Conservation (phyloP, 2,888 invertebrate genomes). For the Campopleginae sp. region DNA sequence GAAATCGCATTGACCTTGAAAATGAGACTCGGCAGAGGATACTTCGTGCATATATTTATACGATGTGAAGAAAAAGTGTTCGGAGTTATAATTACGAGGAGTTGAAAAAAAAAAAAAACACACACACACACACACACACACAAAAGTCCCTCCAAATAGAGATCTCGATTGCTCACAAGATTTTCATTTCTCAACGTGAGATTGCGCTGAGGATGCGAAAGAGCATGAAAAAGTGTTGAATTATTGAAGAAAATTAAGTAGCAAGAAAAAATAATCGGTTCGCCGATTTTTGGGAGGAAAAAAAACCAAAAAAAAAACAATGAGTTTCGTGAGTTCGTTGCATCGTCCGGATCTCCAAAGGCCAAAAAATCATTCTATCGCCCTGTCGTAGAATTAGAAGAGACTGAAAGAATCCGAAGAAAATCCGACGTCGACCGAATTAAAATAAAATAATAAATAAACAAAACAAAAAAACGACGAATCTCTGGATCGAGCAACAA, state of each 20-base stretch:
- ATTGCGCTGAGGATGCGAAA: constrained; percentile 20
- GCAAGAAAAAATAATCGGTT: constrained; percentile 6
- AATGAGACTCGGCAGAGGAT: constrained; percentile 25
- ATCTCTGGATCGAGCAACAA: constrained; percentile 61
- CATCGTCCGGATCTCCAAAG: constrained; percentile 50
- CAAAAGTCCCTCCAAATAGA: constrained; percentile 80
- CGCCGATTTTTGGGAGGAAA: constrained; percentile 21
- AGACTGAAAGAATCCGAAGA: constrained; percentile 22
- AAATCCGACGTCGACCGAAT: constrained; percentile 60
- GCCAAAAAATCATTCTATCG: constrained; percentile 50
- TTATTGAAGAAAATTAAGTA: constrained; percentile 23
- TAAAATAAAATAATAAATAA: constrained; percentile 40
- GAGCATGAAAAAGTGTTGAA: constrained; percentile 10
- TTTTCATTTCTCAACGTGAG: constrained; percentile 63
- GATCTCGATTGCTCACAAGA: constrained; percentile 81
- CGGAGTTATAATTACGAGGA: constrained; percentile 48
- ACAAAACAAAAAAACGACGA: constrained; percentile 46
- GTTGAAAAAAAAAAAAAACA: constrained; percentile 63
- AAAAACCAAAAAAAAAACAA: not conserved
- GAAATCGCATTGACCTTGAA: not conserved
- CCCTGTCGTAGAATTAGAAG: constrained; percentile 44
- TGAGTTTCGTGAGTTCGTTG: constrained; percentile 44
- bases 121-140: too few relatives aligned
- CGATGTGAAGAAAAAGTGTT: constrained; percentile 34
- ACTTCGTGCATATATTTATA: constrained; percentile 48